Evolutionary conservation across 2,113 vertebrate genomes (phyloP), one percentile per base, ranked within the genome.

Genomic region (Nestor notabilis): DNA sequence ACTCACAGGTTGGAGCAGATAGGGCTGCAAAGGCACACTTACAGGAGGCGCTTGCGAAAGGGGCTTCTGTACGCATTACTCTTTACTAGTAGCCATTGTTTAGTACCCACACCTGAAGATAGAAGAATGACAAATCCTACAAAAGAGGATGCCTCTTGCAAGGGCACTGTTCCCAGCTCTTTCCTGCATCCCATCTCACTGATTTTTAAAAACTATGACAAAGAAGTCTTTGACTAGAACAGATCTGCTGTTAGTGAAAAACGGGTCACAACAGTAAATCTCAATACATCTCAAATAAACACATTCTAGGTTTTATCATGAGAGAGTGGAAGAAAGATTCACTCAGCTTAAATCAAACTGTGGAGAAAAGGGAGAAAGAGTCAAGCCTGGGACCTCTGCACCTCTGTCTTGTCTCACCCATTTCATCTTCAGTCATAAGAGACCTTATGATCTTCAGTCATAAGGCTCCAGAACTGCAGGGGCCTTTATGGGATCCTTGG

Each of bases 51-150:
- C 7, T 61, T 18, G 27, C 61, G 16, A 61, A 17, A 35, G 5
- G 1, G 7, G 2, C 3, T 31, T 47, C 37, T 0, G 0, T 29
- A 20, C 21, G 8, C 70, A 35, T 20, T 31, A 1, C 7, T 44
- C 37, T 39, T 46, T 14, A 44, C 39, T 33, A 37, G 33, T 12
- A 71, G 24, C 17, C 33, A 15, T 50, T 5, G 0, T 46, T 68
- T 68, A 18, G 79, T 28, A 66, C 17, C 31, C 35, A 35, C 41
- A 31, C 21, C 27, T 70, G 64, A 63, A 74, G 50, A 19, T 10
- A 35, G 66, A 78, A 47, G 47, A 87, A 20, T 17, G 43, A 14
- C 43, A 56, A 77, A 49, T 70, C n/a, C n/a, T 37, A 16, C 35
- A 77, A 9, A 23, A 61, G n/a, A 46, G 46, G 37, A 31, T 7